These are phyloP conservation scores for Gerris lacustris DNA, from an alignment of 2,888 invertebrate genomes.

Conservation along the genomic window DNA sequence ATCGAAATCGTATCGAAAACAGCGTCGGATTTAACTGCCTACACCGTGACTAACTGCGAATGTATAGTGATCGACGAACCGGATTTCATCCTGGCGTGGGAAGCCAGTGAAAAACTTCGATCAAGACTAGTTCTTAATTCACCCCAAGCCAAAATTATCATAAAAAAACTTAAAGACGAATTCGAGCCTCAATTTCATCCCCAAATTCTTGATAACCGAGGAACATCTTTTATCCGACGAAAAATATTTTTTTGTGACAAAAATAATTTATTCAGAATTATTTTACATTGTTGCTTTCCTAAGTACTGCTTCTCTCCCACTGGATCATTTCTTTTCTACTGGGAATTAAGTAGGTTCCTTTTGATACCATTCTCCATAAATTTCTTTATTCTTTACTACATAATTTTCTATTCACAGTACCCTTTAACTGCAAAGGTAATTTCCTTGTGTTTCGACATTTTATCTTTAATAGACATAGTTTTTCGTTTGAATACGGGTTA, in stretches of 20 bases:
- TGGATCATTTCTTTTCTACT: background rate
- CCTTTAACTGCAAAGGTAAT: background rate
- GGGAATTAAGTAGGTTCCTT: conserved; percentile 5
- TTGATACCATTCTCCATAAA: background rate
- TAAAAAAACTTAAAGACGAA: background rate
- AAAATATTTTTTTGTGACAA: background rate
- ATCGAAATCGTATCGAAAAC: background rate
- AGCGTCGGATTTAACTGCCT: background rate
- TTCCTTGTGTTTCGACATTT: background rate
- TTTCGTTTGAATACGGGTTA: conserved; percentile 5
- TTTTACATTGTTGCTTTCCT: background rate
- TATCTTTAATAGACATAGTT: background rate
- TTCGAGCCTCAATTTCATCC: background rate
- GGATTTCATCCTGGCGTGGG: background rate
- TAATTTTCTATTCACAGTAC: background rate
- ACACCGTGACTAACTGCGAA: conserved; percentile 8
- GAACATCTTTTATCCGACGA: background rate
- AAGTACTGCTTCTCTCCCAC: background rate
- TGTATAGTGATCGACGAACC: background rate
- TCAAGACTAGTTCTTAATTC: background rate
- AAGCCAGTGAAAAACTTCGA: background rate
- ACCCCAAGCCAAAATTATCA: background rate
- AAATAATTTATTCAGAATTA: background rate
- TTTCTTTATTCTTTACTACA: conserved; percentile 4
- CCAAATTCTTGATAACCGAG: background rate